Base-by-base conservation (phyloP, 2,888 invertebrate species). In the Pristionchus entomophagus region DNA sequence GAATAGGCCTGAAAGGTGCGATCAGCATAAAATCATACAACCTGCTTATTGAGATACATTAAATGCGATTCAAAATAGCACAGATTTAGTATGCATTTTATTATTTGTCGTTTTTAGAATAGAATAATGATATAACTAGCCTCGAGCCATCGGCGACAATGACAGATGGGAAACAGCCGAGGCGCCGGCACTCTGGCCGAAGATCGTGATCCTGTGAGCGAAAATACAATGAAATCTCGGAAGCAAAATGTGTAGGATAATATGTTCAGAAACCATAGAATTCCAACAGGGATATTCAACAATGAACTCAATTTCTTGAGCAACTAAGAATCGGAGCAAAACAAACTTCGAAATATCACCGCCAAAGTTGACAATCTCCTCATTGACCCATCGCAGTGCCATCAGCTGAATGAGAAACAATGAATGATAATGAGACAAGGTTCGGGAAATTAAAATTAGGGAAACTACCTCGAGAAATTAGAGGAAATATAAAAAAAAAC, bases 171-270 rank as follows among this genome's bases (percentile, higher is more conserved):
- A 82, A 12, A 56, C 82, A 14, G 56, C 41, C 32, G 56, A 82
- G 0, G 82, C 82, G n/a, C 82, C 82, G 10, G 82, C 82, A 51
- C 82, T 82, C 82, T 82, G 45, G 4, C 82, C 82, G 41, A 82
- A 82, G 56, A 82, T 53, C n/a, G 82, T 82, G 26, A 82, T 82
- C 17, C 82, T 78, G 26, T 17, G 8, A 6, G 26, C n/a, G n/a
- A n/a, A n/a, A n/a, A n/a, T n/a, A n/a, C n/a, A n/a, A n/a, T n/a
- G n/a, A n/a, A n/a, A n/a, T 17, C 8, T 59, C n/a, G 49, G 8
- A 12, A 59, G 49, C 38, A 77, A 65, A 14, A 45, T 45, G 45
- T 45, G 6, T 45, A 10, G 6, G 45, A 45, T 10, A 45, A 45
- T 14, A 45, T 45, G 14, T 45, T 45, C 45, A 10, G 45, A 45